Percentiles rank a stretch among this genome's conserved stretches.
phyloP scores from a whole-genome alignment of 2,888 invertebrate species.

The Idaea biselata region DNA sequence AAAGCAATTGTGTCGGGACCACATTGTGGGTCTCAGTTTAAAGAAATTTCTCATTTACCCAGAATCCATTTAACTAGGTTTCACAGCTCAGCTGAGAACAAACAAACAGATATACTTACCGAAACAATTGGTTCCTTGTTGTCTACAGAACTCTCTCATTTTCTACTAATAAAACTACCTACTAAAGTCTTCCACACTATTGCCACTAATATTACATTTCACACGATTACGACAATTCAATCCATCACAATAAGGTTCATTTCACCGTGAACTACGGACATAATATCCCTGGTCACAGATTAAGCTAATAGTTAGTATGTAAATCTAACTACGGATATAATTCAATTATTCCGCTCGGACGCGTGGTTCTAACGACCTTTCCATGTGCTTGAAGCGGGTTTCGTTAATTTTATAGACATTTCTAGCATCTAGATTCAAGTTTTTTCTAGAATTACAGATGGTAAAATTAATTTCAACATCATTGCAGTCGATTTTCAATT shows the following conservation, averaged over 20 bases:
- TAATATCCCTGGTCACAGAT: constrained; percentile 14
- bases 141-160: too few species aligned
- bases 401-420: neutral
- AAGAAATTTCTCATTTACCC: too few species aligned
- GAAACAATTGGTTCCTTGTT: too few species aligned
- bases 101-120: too few species aligned
- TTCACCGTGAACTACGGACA: constrained; percentile 14
- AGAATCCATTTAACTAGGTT: too few species aligned
- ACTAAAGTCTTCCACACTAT: neutral
- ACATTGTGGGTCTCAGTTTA: too few species aligned
- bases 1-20: too few species aligned
- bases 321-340: constrained; percentile 53
- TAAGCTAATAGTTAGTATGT: neutral
- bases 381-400: neutral
- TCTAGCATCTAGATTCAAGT: neutral
- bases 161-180: neutral
- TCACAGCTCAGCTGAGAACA: too few species aligned
- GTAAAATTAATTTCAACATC: neutral
- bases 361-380: constrained; percentile 70
- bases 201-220: neutral
- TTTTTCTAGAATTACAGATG: neutral
- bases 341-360: constrained; percentile 69
- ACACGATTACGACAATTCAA: constrained; percentile 7
- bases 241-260: constrained; percentile 12
- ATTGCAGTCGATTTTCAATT: neutral